These are phyloP conservation scores for Solea senegalensis DNA, from an alignment of 2,113 vertebrate genomes.

Conservation along the genomic window DNA sequence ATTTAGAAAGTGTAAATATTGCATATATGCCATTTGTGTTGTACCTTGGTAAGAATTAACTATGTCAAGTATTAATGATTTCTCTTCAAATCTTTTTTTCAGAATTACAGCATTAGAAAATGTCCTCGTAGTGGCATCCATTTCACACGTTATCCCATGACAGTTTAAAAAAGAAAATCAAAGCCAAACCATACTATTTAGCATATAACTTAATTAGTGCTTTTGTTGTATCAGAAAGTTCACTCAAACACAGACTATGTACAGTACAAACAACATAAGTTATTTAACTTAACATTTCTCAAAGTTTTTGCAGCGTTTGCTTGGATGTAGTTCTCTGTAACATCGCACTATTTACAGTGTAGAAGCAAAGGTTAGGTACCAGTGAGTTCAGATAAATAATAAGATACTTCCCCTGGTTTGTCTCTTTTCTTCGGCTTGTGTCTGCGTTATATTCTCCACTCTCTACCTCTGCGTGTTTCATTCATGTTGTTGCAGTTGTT, in stretches of 20 bases:
- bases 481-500: constrained; percentile 21
- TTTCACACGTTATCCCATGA: constrained; percentile 76
- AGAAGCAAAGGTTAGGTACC: constrained; percentile 73
- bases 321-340: constrained; percentile 69
- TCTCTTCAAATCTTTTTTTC: constrained; percentile 67
- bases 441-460: constrained; percentile 52
- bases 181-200: constrained; percentile 75
- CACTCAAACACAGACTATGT: constrained; percentile 79
- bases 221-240: constrained; percentile 70
- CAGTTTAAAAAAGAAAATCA: constrained; percentile 65
- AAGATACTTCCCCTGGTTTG: constrained; percentile 60
- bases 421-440: constrained; percentile 39
- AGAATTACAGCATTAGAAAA: constrained; percentile 83
- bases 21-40: constrained; percentile 96
- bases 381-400: constrained; percentile 74
- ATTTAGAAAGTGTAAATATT: constrained; percentile 94
- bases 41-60: constrained; percentile 87
- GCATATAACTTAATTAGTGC: constrained; percentile 85
- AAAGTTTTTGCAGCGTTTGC: constrained; percentile 56
- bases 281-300: constrained; percentile 80
- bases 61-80: constrained; percentile 78
- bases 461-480: constrained; percentile 46
- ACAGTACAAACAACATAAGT: constrained; percentile 80
- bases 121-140: constrained; percentile 80
- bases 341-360: constrained; percentile 76